Base-by-base conservation (phyloP, 2,113 vertebrate genomes). In the Thomomys bottae region DNA sequence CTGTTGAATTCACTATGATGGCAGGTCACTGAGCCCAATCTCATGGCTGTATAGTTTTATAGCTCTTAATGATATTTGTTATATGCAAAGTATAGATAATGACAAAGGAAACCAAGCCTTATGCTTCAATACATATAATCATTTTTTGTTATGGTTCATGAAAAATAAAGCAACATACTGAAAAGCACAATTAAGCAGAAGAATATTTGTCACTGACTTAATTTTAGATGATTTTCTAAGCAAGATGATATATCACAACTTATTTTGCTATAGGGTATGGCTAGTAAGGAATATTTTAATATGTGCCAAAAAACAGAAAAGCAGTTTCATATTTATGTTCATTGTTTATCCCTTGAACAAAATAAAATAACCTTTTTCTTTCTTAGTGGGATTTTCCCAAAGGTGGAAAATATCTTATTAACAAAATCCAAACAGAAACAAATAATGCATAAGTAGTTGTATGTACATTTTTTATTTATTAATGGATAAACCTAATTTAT, bases 1-100 rank as follows among this genome's bases (percentile, higher is more conserved):
- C 66, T 92, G 84, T 77, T 94, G 84, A 92, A 92, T 80, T 91
- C 73, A 68, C 73, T 80, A 5, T 57, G 8, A 30, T 21, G 11
- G 68, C 73, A 93, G 77, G 70, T 96, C 95, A 80, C 82, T 81
- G 85, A 96, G n/a, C 71, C 42, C 40, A 30, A 84, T 91, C 64
- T 26, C 24, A 94, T 80, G 82, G 36, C 66, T 95, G 1, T 89
- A 86, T 83, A 92, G 68, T 97, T 96, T 96, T 96, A 94, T 94
- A 84, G 59, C 84, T 88, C 59, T 91, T 92, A 95, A 88, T 91
- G 94, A 80, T 20, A 92, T 94, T 92, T 88, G 73, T 76, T 87
- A 54, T 84, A 91, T 77, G 64, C 79, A 96, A 94, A 87, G 63
- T 78, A 89, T 79, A 70, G 84, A 79, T 92, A 94, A 93, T 94